Base-by-base conservation (phyloP, 2,888 invertebrate species). In the Limenitis camilla region DNA sequence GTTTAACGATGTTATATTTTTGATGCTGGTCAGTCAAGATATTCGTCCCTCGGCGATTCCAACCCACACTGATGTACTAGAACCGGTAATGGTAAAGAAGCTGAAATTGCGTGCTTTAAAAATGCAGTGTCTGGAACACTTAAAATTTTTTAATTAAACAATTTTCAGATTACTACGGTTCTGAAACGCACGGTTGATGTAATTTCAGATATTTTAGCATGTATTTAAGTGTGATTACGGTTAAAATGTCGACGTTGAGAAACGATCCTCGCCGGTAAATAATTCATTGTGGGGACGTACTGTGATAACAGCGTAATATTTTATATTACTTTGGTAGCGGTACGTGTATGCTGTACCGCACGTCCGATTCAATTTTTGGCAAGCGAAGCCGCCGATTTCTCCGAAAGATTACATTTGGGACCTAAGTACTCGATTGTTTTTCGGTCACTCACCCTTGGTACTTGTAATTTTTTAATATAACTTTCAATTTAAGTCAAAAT, bases 381-480 rank as follows among this genome's bases (percentile, higher is more conserved):
- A 82, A 75, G 69, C 75, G 72, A 62, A 67, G 74, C 72, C 74
- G 70, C 66, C 61, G 78, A 74, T 76, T 84, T 83, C 86, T 72
- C 71, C 68, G 83, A 85, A 86, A 74, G 79, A 83, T 83, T 79
- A 74, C 77, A 73, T 78, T 83, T 71, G 71, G 76, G 70, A 74
- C 74, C 78, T 79, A 79, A 83, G 82, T 83, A 77, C 78, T 71
- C 73, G 82, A 82, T 85, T 86, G 82, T 83, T 79, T 81, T 73
- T 72, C 79, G 86, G 85, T 80, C 84, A 76, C 55, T 80, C 72
- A 77, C 82, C 85, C 68, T 61, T 49, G 59, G 63, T 66, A 70
- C 76, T 74, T 74, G 71, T 75, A 72, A 66, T 61, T 69, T 71
- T 75, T 76, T 71, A 68, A 64, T 69, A 71, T 73, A 68, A 69